Evolutionary conservation across 1,140 invertebrate species (phyloP), one percentile per base, ranked within the genome.

Genomic region (Camponotus floridanus): DNA sequence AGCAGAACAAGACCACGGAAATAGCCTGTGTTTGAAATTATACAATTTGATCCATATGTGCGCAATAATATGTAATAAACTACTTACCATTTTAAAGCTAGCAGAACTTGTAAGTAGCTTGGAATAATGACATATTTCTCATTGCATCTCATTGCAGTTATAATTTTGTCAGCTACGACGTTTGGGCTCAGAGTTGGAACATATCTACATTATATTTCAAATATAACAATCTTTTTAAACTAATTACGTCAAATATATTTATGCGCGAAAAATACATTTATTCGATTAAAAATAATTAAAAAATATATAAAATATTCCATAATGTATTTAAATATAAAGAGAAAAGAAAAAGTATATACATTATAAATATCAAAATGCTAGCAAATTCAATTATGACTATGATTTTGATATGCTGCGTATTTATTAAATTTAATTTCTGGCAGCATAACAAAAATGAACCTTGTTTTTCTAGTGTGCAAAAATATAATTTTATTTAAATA

Each of bases 171-270:
- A 0, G 97, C 98, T 48, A 99, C 98, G 88, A 98, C 97, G 85
- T 98, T 98, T 2, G 98, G 97, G 91, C 97, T 97, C 90, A 99
- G 95, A 86, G 97, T 97, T 61, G 98, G 97, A 70, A 99, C 95
- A 83, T 98, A 96, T 94, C 97, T 97, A 94, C 9, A 59, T 7
- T 15, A 31, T 3, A 83, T 62, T 59, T 9, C 3, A 4, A 36
- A 76, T 31, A 83, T 33, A 33, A 21, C 13, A 15, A 48, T 3
- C 0, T 42, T 26, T 65, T 45, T 21, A 61, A 42, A 76, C 7
- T 31, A 11, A 76, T 67, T 45, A 18, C n/a, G 9, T 31, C 8
- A 26, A 21, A 13, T 33, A 3, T 9, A 45, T 45, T 42, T 42
- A 42, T 45, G 42, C 8, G 42, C 8, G 26, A 26, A 5, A 65